Conservation (phyloP, 2,888 invertebrate genomes). For the Cryptus armator region DNA sequence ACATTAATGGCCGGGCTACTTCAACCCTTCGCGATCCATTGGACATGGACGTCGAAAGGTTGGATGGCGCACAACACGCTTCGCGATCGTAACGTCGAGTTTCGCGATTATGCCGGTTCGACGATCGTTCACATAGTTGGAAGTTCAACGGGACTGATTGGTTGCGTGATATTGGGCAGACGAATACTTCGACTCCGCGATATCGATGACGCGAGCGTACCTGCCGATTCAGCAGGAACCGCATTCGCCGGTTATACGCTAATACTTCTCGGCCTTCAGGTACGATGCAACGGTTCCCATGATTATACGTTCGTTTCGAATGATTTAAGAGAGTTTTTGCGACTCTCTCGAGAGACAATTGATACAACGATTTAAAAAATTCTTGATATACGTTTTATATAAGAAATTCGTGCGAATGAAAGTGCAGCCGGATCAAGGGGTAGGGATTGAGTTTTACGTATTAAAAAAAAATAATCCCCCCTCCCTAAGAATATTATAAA, state of each 20-base stretch:
- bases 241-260: slow-evolving; percentile 81
- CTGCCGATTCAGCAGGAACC: slow-evolving; percentile 78
- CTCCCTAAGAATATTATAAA: too few species aligned
- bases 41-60: slow-evolving; percentile 81
- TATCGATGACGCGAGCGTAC: slow-evolving; percentile 81
- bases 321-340: too few species aligned
- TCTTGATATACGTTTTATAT: too few species aligned
- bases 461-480: too few species aligned
- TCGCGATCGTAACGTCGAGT: slow-evolving; percentile 71
- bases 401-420: too few species aligned
- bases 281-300: slow-evolving; percentile 54
- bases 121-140: slow-evolving; percentile 80
- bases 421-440: too few species aligned
- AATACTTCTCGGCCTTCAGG: slow-evolving; percentile 81
- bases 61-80: slow-evolving; percentile 79
- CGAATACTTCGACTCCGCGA: slow-evolving; percentile 80
- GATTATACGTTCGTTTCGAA: neutral
- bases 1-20: slow-evolving; percentile 77
- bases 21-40: slow-evolving; percentile 82
- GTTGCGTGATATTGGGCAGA: slow-evolving; percentile 80
- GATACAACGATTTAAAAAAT: too few species aligned
- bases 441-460: too few species aligned
- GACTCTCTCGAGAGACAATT: too few species aligned
- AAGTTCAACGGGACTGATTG: slow-evolving; percentile 79
- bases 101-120: slow-evolving; percentile 81